These are phyloP conservation scores for Smutsia temminckii DNA, from an alignment of 2,797 vertebrate species.

Conservation along the genomic window DNA sequence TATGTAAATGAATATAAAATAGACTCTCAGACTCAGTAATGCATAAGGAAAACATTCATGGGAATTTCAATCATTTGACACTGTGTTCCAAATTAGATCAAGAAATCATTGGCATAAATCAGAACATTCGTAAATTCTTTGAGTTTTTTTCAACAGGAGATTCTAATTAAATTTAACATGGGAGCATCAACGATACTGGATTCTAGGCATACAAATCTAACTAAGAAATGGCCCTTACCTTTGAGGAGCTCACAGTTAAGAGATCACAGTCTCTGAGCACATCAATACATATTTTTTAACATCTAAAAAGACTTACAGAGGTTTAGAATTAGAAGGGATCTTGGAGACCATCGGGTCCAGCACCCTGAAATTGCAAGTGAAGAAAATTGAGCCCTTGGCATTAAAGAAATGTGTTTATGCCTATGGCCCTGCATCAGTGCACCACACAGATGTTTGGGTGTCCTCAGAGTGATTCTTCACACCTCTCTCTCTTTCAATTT, in stretches of 20 bases:
- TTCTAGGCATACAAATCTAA: neutral
- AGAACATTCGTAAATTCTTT: slow-evolving; percentile 59
- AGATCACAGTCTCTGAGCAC: neutral
- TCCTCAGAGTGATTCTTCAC: neutral
- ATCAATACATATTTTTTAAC: neutral
- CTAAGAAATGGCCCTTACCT: neutral
- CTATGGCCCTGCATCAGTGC: neutral
- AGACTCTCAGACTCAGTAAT: slow-evolving; percentile 12
- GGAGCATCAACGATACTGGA: neutral
- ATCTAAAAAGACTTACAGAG: neutral
- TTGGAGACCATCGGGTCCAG: neutral
- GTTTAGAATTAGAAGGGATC: neutral
- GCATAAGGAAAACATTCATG: slow-evolving; percentile 65
- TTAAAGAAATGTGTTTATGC: neutral
- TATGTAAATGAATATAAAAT: slow-evolving; percentile 62
- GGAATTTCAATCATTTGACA: slow-evolving; percentile 54
- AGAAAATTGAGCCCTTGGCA: neutral
- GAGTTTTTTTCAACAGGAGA: slow-evolving; percentile 53
- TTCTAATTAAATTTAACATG: slow-evolving; percentile 51
- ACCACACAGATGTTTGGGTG: neutral
- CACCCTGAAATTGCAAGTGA: neutral
- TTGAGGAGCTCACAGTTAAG: neutral
- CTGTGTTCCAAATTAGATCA: slow-evolving; percentile 47
- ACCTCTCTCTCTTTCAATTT: neutral
- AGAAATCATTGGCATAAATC: slow-evolving; percentile 59